These are phyloP conservation scores for Apus apus DNA, from an alignment of 2,113 vertebrate species.

Conservation along the genomic window DNA sequence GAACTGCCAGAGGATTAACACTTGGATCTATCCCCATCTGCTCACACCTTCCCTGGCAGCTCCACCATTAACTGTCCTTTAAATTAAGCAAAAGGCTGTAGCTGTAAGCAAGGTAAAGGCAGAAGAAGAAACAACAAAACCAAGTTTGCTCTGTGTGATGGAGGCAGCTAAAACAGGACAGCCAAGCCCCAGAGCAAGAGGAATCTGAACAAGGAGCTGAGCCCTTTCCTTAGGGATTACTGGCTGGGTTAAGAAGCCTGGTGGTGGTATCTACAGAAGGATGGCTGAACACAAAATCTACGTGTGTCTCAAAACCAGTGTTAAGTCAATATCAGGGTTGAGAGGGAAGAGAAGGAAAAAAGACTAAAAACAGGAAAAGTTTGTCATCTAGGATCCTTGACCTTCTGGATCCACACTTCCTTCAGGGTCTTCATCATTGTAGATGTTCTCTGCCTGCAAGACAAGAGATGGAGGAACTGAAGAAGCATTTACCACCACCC, in stretches of 20 bases:
- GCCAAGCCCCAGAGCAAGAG: slow-evolving; percentile 5
- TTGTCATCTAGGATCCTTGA: slow-evolving; percentile 79
- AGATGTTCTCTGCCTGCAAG: slow-evolving; percentile 97
- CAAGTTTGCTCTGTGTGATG: background rate
- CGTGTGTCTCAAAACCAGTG: slow-evolving; percentile 78
- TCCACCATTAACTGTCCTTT: slow-evolving; percentile 40
- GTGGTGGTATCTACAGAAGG: slow-evolving; percentile 39
- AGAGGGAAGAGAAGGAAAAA: slow-evolving; percentile 62
- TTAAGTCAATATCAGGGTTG: slow-evolving; percentile 65
- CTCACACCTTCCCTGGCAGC: slow-evolving; percentile 41
- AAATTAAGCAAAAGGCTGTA: slow-evolving; percentile 52
- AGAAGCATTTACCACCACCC: background rate
- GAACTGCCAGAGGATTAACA: slow-evolving; percentile 35
- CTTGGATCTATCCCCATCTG: background rate
- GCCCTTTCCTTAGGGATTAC: slow-evolving; percentile 24
- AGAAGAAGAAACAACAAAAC: background rate
- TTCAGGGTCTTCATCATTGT: slow-evolving; percentile 97
- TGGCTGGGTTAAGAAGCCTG: slow-evolving; percentile 30
- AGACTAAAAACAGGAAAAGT: slow-evolving; percentile 40
- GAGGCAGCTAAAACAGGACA: slow-evolving; percentile 14
- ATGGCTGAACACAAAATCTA: slow-evolving; percentile 68
- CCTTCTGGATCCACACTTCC: slow-evolving; percentile 94
- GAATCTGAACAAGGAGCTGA: slow-evolving; percentile 43
- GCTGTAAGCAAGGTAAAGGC: slow-evolving; percentile 30
- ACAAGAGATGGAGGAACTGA: background rate